phyloP scores from a whole-genome alignment of 2,113 vertebrate genomes.

The Hypocryptadius cinnamomeus region DNA sequence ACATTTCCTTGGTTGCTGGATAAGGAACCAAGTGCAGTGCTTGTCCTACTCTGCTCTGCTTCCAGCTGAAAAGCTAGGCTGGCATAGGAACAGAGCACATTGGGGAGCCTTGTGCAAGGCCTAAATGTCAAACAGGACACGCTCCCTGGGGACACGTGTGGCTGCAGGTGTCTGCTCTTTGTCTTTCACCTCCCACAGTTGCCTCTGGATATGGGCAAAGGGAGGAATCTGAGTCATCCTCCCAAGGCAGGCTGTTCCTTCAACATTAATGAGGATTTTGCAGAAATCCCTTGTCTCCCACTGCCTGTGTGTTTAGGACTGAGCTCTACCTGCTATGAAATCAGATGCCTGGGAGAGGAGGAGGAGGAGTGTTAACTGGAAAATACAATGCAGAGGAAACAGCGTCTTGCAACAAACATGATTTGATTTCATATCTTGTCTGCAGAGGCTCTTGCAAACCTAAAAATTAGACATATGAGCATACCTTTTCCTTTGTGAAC shows the following conservation, averaged over 20 bases:
- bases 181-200: background rate
- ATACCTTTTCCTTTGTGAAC: background rate
- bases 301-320: background rate
- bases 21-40: background rate
- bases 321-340: background rate
- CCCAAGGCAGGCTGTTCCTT: background rate
- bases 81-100: background rate
- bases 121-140: background rate
- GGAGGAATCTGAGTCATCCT: background rate
- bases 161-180: background rate
- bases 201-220: background rate
- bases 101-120: background rate
- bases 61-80: background rate
- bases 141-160: rapidly evolving
- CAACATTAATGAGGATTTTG: background rate
- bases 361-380: background rate
- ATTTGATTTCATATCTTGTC: background rate
- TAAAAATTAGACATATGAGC: background rate
- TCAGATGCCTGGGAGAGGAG: background rate
- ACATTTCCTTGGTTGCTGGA: background rate
- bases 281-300: background rate
- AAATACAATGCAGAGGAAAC: background rate
- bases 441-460: background rate
- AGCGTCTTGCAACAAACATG: background rate
- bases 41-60: background rate